Percentiles rank a stretch among this genome's conserved stretches.
Evolutionary conservation across 2,888 invertebrate species (phyloP).

Genomic region (Dilophus febrilis): DNA sequence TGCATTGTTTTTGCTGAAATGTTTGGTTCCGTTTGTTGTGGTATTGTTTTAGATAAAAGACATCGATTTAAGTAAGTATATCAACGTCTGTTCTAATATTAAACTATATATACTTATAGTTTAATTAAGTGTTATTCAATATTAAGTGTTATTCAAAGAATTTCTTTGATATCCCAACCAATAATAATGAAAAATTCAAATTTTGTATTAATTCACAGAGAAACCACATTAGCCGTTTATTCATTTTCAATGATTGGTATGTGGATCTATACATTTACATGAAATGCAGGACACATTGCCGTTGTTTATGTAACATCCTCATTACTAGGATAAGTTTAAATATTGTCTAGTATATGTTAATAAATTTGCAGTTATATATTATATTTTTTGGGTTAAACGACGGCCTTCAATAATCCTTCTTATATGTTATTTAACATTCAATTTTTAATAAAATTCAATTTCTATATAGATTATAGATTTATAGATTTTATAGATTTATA

Average conservation of each 20-base stretch:
- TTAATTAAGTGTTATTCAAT: background rate
- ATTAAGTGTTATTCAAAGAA: too few relatives aligned
- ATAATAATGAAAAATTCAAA: too few relatives aligned
- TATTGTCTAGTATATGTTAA: constrained; percentile 70
- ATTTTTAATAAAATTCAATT: too few relatives aligned
- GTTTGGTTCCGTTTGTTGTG: constrained; percentile 81
- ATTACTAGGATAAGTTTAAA: constrained; percentile 65
- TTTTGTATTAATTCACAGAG: constrained; percentile 34
- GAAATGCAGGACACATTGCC: constrained; percentile 55
- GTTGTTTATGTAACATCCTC: constrained; percentile 77
- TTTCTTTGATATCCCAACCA: too few relatives aligned
- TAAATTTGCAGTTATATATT: background rate
- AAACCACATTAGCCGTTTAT: constrained; percentile 84
- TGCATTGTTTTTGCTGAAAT: constrained; percentile 87
- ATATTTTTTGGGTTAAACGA: background rate
- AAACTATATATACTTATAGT: constrained; percentile 5
- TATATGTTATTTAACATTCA: too few relatives aligned
- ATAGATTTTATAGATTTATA: constrained; percentile 44
- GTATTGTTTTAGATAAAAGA: constrained; percentile 79
- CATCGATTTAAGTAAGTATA: constrained; percentile 74
- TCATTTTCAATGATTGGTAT: constrained; percentile 77
- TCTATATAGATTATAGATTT: constrained; percentile 18
- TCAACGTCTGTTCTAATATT: too few relatives aligned
- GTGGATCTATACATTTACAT: constrained; percentile 80
- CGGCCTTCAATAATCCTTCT: background rate